These are phyloP conservation scores for Leptinotarsa texana DNA, from an alignment of 1,140 invertebrate species.

Conservation along the genomic window DNA sequence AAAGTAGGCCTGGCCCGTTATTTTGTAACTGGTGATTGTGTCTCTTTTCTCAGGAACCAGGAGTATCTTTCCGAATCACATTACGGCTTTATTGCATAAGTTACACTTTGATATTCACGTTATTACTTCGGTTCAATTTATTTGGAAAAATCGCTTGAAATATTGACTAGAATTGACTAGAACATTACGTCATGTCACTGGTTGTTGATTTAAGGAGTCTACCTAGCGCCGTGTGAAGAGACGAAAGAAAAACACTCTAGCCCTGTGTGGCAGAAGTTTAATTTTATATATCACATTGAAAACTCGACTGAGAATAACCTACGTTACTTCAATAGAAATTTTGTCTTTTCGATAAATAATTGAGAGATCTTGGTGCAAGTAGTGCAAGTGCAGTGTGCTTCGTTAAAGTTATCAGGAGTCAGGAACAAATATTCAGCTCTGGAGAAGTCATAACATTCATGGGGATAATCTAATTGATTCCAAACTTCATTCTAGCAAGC, in stretches of 20 bases:
- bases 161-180: conserved; percentile 28
- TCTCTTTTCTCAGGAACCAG: conserved; percentile 35
- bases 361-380: conserved; percentile 28
- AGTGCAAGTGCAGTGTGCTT: conserved; percentile 31
- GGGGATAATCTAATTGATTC: too few relatives aligned
- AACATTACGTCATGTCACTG: conserved; percentile 11
- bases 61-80: conserved; percentile 14
- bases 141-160: background rate
- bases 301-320: conserved; percentile 33
- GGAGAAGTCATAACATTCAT: background rate
- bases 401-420: conserved; percentile 6
- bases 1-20: background rate
- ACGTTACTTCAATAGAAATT: conserved; percentile 26
- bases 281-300: conserved; percentile 41
- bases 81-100: conserved; percentile 38
- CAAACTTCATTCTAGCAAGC: background rate
- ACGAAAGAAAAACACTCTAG: conserved; percentile 37
- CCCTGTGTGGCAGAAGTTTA: conserved; percentile 36
- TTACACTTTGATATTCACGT: conserved; percentile 41
- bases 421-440: background rate
- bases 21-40: conserved; percentile 43
- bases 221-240: conserved; percentile 23
- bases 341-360: conserved; percentile 7
- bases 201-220: conserved; percentile 41
- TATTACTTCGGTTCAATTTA: conserved; percentile 33